Conservation (phyloP, 1,140 invertebrate species). For the Chlorops oryzae region DNA sequence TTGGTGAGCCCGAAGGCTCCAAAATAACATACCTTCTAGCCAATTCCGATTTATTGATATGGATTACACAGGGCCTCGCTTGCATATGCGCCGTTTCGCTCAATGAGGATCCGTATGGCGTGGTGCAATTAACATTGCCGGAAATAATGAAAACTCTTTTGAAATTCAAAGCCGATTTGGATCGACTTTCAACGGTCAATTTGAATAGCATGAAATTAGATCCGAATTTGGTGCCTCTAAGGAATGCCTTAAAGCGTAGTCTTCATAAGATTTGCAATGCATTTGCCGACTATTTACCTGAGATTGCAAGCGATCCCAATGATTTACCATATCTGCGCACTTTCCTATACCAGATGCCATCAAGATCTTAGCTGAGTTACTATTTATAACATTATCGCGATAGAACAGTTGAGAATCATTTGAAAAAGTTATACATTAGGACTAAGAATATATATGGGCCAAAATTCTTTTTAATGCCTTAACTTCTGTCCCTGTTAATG, state of each 20-base stretch:
- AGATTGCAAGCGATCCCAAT: constrained; percentile 55
- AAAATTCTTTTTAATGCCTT: too few relatives aligned
- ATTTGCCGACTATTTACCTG: constrained; percentile 62
- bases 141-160: constrained; percentile 61
- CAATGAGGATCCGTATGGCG: constrained; percentile 69
- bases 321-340: constrained; percentile 46
- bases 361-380: too few relatives aligned
- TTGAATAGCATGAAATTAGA: constrained; percentile 56
- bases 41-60: constrained; percentile 63
- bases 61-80: constrained; percentile 64
- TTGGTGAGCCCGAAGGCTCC: constrained; percentile 62
- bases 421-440: too few relatives aligned
- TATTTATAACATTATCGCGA: too few relatives aligned
- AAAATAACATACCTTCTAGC: constrained; percentile 58
- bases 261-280: constrained; percentile 66
- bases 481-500: too few relatives aligned
- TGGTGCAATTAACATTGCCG: constrained; percentile 70
- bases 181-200: constrained; percentile 63
- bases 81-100: constrained; percentile 61
- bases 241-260: constrained; percentile 61
- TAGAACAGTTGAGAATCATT: too few relatives aligned
- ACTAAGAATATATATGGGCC: too few relatives aligned
- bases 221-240: constrained; percentile 55
- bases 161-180: constrained; percentile 60
- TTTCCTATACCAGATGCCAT: too few relatives aligned